Evolutionary conservation across 30 jellyfish, hydroid and myxozoan genomes (phyloP).

Genomic region (Cassiopea xamachana): DNA sequence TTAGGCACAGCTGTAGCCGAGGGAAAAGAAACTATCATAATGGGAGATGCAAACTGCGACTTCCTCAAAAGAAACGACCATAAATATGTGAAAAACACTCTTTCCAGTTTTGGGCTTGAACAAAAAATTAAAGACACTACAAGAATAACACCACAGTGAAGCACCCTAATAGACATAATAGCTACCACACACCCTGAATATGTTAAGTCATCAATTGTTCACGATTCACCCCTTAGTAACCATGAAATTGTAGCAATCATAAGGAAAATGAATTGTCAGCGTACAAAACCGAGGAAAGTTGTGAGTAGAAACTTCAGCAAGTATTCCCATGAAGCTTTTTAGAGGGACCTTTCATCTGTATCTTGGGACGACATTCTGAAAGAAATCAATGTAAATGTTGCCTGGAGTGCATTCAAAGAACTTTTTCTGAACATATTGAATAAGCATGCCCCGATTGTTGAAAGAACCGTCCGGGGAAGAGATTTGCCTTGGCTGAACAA

Average conservation of each 20-base stretch:
- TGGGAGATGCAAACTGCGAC: constrained; percentile 37
- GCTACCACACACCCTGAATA: constrained; percentile 50
- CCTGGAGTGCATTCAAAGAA: constrained; percentile 64
- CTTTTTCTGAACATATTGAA: constrained; percentile 28
- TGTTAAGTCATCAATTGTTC: constrained; percentile 57
- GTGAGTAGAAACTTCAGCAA: constrained; percentile 64
- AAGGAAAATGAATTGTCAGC: constrained; percentile 65
- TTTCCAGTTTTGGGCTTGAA: constrained; percentile 28
- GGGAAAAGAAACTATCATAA: not conserved
- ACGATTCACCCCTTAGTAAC: constrained; percentile 67
- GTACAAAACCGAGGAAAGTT: constrained; percentile 55
- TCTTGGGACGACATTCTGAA: constrained; percentile 50
- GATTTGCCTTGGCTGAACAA: constrained; percentile 49
- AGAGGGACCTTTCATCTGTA: constrained; percentile 58
- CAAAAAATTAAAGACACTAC: constrained; percentile 54
- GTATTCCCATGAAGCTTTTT: constrained; percentile 59
- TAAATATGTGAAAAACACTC: constrained; percentile 11
- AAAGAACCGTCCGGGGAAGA: constrained; percentile 34
- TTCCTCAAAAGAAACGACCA: constrained; percentile 19
- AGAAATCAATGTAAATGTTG: constrained; percentile 38
- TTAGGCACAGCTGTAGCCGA: not conserved
- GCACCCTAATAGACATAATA: constrained; percentile 9
- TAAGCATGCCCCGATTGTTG: constrained; percentile 10
- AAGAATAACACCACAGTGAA: constrained; percentile 21
- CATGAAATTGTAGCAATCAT: constrained; percentile 57